Conservation (phyloP, 1,140 invertebrate species). For the Sminthurides bifidus region DNA sequence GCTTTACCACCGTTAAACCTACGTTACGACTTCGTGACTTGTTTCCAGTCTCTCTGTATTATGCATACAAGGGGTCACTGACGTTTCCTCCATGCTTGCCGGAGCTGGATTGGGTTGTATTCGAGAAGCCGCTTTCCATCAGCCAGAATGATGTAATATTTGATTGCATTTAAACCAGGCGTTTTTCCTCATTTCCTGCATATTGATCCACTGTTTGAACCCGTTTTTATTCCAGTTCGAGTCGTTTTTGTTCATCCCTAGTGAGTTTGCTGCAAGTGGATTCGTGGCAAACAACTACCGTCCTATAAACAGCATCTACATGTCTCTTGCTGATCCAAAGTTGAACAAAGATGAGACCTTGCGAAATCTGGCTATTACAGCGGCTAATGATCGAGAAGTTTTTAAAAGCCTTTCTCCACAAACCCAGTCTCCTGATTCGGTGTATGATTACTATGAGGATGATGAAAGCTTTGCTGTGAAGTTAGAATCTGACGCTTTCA, state of each 20-base stretch:
- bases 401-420: not conserved
- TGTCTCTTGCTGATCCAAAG: not conserved
- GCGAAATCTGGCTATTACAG: not conserved
- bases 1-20: not conserved
- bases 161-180: no score
- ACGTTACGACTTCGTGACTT: not conserved
- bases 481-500: not conserved
- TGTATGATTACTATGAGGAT: constrained; percentile 8
- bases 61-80: constrained; percentile 1
- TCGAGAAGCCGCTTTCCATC: not conserved
- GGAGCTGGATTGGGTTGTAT: constrained; percentile 1
- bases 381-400: not conserved
- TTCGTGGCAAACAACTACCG: constrained; percentile 3
- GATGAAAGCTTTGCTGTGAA: not conserved
- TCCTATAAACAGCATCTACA: not conserved
- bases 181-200: no score
- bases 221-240: constrained; percentile 2
- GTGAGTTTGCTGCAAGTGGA: constrained; percentile 9
- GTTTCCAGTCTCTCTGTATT: not conserved
- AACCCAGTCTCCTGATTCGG: no score
- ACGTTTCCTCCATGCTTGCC: constrained; percentile 9
- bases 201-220: not conserved
- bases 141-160: not conserved
- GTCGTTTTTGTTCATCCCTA: constrained; percentile 8
- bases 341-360: constrained; percentile 7